Conservation (phyloP, 2,888 invertebrate genomes). For the Drosophila conformis region DNA sequence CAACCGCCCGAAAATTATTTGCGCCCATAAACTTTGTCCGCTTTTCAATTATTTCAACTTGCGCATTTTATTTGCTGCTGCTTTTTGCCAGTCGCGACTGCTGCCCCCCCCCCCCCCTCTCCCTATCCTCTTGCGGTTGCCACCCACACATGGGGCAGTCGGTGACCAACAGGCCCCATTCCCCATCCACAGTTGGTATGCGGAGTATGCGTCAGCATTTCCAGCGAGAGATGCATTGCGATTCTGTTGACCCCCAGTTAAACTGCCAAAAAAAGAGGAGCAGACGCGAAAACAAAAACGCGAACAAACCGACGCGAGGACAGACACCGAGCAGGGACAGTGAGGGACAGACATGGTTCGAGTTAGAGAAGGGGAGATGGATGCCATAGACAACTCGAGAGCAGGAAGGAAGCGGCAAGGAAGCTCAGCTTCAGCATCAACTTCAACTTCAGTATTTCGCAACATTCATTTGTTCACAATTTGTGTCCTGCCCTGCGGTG, state of each 20-base stretch:
- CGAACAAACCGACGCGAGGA: conserved; percentile 17
- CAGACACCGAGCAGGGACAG: conserved; percentile 7
- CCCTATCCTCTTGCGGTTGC: conserved; percentile 2
- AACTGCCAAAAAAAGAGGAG: conserved; percentile 58
- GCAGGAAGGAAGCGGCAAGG: conserved; percentile 1
- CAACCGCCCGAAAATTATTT: conserved; percentile 59
- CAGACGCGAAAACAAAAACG: conserved; percentile 51
- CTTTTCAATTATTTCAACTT: conserved; percentile 72
- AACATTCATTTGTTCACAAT: conserved; percentile 78
- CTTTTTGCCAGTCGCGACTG: conserved; percentile 38
- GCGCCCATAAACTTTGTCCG: conserved; percentile 67
- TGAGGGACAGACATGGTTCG: background rate
- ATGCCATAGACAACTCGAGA: conserved; percentile 52
- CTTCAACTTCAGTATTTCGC: conserved; percentile 63
- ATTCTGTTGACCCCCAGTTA: conserved; percentile 77
- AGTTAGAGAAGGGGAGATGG: background rate
- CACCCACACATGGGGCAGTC: conserved; percentile 50
- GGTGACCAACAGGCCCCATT: conserved; percentile 37
- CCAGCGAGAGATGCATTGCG: conserved; percentile 57
- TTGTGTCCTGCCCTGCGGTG: conserved; percentile 77
- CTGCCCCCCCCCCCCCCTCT: conserved; percentile 7
- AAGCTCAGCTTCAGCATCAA: conserved; percentile 15
- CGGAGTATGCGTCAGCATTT: conserved; percentile 59
- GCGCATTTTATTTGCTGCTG: conserved; percentile 54
- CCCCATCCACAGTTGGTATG: background rate